Conservation (phyloP, 2,113 vertebrate species). For the Microcebus murinus region DNA sequence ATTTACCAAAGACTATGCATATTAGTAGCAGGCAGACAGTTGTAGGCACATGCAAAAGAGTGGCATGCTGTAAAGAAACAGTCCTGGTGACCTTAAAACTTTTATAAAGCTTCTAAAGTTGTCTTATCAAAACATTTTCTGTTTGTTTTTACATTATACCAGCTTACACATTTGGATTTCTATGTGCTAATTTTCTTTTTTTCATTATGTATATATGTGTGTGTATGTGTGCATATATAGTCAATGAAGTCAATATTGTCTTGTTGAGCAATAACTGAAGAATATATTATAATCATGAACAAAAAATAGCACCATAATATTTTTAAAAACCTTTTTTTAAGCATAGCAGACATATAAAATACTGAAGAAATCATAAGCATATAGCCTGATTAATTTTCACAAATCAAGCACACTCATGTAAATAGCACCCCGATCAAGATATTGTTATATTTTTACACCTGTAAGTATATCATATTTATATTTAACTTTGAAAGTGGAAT, state of each 20-base stretch:
- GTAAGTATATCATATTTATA: constrained; percentile 57
- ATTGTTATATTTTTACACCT: constrained; percentile 54
- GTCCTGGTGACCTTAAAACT: neutral
- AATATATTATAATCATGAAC: constrained; percentile 1
- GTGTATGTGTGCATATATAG: neutral
- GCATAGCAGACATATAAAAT: neutral
- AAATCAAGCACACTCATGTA: neutral
- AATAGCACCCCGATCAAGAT: neutral
- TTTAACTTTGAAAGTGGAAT: constrained; percentile 55
- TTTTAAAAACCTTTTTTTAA: neutral
- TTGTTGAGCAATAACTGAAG: neutral
- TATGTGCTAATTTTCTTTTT: neutral
- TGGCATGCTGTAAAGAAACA: neutral
- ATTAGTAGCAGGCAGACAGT: neutral
- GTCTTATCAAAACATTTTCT: neutral
- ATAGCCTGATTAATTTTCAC: constrained; percentile 29
- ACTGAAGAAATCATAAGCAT: neutral
- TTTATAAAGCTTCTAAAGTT: neutral
- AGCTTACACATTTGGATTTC: neutral
- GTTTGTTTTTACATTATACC: neutral
- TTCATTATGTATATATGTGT: neutral
- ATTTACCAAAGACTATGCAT: neutral
- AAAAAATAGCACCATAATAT: neutral
- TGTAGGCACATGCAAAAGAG: neutral
- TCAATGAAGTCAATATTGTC: neutral